Conservation (phyloP, 2,797 vertebrate species). For the Falco concolor region DNA sequence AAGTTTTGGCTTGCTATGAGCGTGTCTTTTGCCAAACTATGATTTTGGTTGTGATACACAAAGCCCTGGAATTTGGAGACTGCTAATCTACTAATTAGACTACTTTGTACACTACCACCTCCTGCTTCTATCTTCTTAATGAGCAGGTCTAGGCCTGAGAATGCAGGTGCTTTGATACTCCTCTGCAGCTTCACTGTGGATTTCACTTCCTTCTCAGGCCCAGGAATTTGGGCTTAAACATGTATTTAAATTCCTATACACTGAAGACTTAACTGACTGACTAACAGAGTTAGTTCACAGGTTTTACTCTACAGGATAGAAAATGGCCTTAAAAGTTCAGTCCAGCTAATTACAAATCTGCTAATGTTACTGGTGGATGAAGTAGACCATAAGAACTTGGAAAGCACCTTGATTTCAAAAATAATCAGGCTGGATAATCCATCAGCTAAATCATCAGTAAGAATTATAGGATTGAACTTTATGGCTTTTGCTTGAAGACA, state of each 20-base stretch:
- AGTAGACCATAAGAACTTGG: not conserved
- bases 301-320: not conserved
- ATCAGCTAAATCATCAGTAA: not conserved
- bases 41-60: not conserved
- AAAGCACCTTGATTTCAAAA: not conserved
- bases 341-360: not conserved
- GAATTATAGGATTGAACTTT: not conserved
- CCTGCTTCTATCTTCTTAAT: not conserved
- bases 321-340: not conserved
- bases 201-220: not conserved
- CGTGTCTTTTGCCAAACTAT: accelerated
- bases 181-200: not conserved
- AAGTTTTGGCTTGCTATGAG: not conserved
- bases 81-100: not conserved
- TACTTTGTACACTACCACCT: not conserved
- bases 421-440: not conserved
- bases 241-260: not conserved
- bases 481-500: not conserved
- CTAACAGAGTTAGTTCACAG: not conserved
- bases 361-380: not conserved
- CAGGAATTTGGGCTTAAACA: not conserved
- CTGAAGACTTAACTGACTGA: not conserved
- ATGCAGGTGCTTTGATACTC: not conserved
- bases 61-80: not conserved
- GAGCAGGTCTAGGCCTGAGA: not conserved